A percentile compares a stretch with the other conserved stretches of the same genome.
phyloP scores from a whole-genome alignment of 2,888 invertebrate genomes.

The Allacma fusca region DNA sequence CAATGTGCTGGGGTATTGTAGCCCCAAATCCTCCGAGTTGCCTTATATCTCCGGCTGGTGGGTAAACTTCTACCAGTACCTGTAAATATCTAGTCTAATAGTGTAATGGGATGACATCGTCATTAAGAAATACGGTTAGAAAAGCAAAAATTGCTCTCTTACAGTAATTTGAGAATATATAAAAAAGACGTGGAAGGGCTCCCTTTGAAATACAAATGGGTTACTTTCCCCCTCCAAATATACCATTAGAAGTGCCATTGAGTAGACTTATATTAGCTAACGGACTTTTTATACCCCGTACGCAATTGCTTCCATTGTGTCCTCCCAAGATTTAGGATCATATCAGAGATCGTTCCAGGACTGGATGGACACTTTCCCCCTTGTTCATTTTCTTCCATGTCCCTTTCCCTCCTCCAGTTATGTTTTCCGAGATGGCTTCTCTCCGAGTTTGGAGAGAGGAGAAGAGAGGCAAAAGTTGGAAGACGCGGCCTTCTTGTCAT shows the following conservation, averaged over 20 bases:
- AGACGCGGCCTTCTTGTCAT: too few relatives aligned
- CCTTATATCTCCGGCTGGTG: too few relatives aligned
- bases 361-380: not conserved
- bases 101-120: not conserved
- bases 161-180: not conserved
- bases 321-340: not conserved
- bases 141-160: not conserved
- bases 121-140: not conserved
- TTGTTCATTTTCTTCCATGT: slow-evolving; percentile 1
- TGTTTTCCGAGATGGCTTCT: too few relatives aligned
- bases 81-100: too few relatives aligned
- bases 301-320: slow-evolving; percentile 11
- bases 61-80: too few relatives aligned
- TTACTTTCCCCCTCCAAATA: not conserved
- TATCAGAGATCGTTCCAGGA: not conserved
- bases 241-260: not conserved
- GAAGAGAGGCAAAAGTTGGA: too few relatives aligned
- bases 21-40: too few relatives aligned
- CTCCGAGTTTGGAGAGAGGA: too few relatives aligned
- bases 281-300: not conserved
- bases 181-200: not conserved
- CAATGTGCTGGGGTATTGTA: too few relatives aligned
- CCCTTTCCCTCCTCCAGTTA: too few relatives aligned
- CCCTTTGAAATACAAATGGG: not conserved
- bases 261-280: not conserved